Conservation (phyloP, 2,113 vertebrate genomes). For the Cochlearius cochlearius region DNA sequence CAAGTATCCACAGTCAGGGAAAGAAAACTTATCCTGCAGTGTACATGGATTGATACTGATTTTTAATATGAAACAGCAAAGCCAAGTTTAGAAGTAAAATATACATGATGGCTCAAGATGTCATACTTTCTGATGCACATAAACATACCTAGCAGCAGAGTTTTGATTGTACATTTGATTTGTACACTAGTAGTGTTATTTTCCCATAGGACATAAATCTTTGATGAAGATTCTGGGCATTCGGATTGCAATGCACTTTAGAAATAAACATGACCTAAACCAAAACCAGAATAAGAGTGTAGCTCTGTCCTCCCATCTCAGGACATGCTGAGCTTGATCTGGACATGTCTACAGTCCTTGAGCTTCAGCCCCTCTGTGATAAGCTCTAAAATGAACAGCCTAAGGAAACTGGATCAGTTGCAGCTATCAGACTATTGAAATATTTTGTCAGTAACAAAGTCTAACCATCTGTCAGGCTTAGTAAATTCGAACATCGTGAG, state of each 20-base stretch:
- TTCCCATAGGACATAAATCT: not conserved
- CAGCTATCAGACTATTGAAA: not conserved
- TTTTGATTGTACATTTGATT: not conserved
- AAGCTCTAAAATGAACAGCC: not conserved
- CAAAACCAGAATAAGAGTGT: not conserved
- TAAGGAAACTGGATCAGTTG: not conserved
- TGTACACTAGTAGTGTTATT: rapidly evolving
- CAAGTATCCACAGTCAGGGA: not conserved
- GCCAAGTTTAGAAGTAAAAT: not conserved
- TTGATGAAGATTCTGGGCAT: not conserved
- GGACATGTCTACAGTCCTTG: not conserved
- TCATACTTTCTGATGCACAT: not conserved
- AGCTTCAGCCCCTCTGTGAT: not conserved
- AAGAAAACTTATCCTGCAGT: not conserved
- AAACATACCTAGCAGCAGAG: not conserved
- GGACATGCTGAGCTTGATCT: not conserved
- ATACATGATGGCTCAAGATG: not conserved
- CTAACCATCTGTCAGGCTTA: not conserved
- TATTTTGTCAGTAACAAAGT: not conserved
- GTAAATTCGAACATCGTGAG: not conserved
- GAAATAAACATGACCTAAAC: not conserved
- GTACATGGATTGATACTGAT: not conserved
- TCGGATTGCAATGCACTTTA: not conserved
- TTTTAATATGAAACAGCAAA: not conserved
- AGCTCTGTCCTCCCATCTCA: not conserved